These are phyloP conservation scores for Struthio camelus DNA, from an alignment of 2,113 vertebrate genomes.

Conservation along the genomic window DNA sequence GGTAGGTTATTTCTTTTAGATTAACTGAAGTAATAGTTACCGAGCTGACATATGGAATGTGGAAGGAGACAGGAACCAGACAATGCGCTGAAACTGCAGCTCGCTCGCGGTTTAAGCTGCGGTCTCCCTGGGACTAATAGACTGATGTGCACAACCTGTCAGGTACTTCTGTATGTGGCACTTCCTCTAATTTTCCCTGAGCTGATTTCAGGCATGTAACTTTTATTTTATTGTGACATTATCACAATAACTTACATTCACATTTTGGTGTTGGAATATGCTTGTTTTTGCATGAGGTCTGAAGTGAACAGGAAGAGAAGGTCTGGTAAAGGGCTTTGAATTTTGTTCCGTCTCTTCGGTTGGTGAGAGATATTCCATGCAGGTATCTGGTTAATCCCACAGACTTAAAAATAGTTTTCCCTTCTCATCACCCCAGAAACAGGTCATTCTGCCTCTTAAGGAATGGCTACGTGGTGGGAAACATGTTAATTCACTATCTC, in stretches of 20 bases:
- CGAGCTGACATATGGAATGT: conserved; percentile 15
- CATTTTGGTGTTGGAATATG: neutral
- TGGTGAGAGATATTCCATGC: neutral
- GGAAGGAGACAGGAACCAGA: conserved; percentile 41
- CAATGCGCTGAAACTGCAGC: neutral
- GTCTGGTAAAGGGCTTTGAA: neutral
- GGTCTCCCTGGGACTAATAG: neutral
- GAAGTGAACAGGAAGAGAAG: neutral
- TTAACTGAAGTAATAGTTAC: conserved; percentile 51
- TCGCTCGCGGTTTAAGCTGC: neutral
- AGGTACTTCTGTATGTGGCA: neutral
- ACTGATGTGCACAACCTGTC: neutral
- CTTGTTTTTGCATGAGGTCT: neutral
- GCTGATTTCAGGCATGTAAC: neutral
- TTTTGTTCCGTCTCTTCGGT: neutral
- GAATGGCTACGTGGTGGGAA: neutral
- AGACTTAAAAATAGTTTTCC: neutral
- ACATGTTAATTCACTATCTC: neutral
- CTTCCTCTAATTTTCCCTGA: conserved; percentile 22
- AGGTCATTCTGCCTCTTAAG: neutral
- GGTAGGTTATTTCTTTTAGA: conserved; percentile 58
- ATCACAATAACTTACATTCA: neutral
- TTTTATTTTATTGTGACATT: conserved; percentile 9
- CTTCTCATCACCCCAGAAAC: neutral
- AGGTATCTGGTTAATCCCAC: neutral